Conservation (phyloP, 2,888 invertebrate species). For the Calephelis perditalis region DNA sequence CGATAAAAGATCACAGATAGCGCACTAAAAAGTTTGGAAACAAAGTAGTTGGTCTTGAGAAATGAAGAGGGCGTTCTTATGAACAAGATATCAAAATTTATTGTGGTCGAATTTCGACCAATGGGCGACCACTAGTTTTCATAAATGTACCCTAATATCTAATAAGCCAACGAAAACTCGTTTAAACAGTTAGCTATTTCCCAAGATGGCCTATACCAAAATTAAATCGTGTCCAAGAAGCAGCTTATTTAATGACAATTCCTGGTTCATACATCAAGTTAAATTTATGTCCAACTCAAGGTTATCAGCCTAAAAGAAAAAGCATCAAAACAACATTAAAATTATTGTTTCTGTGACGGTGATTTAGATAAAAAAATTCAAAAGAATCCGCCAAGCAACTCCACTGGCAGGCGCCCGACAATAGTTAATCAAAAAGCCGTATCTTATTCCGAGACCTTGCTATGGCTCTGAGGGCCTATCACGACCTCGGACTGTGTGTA, state of each 20-base stretch:
- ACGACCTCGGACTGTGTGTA: not conserved
- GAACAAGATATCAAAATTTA: too few relatives aligned
- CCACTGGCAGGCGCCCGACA: conserved; percentile 54
- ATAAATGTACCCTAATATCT: too few relatives aligned
- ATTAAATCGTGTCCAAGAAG: too few relatives aligned
- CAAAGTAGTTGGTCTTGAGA: too few relatives aligned
- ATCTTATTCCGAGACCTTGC: conserved; percentile 68
- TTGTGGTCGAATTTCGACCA: too few relatives aligned
- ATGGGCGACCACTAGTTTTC: too few relatives aligned
- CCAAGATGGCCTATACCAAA: too few relatives aligned
- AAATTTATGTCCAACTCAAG: conserved; percentile 20
- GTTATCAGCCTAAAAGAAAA: conserved; percentile 25
- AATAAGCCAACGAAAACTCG: too few relatives aligned
- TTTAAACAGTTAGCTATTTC: too few relatives aligned
- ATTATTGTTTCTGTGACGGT: conserved; percentile 30
- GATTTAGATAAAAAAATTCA: conserved; percentile 35
- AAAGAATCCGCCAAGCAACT: conserved; percentile 42
- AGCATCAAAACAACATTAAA: conserved; percentile 31
- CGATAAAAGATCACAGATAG: too few relatives aligned
- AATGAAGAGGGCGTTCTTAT: too few relatives aligned
- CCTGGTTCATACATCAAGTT: conserved; percentile 13
- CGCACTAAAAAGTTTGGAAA: too few relatives aligned
- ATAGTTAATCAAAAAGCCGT: conserved; percentile 74
- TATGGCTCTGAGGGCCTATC: conserved; percentile 19
- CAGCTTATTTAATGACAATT: not conserved